Base-by-base conservation (phyloP, 2,888 invertebrate genomes). In the Pandemis corylana region DNA sequence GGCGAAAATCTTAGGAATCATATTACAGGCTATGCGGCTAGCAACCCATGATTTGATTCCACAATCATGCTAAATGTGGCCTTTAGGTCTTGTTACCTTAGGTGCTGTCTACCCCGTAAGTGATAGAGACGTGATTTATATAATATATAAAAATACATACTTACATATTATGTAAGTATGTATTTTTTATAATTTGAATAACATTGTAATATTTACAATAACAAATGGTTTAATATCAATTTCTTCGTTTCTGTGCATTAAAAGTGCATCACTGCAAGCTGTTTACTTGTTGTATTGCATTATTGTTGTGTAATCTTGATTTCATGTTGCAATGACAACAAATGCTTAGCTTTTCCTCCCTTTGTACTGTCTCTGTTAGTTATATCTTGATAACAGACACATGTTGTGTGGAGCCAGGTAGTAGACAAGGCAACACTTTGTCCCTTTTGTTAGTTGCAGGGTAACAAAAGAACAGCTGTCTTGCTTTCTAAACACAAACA, bases 401-500 rank as follows among this genome's bases (percentile, higher is more conserved):
- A 9, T 59, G 12, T 10, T 59, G 28, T 59, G 12, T 28, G 10
- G 28, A 28, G 28, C 28, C 15, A 28, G 28, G 28, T 59, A 59
- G 15, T n/a, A 15, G 12, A 49, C 12, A 36, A 36, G 20, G 10
- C 15, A n/a, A 15, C 15, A n/a, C n/a, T 51, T 51, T 51, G 51
- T n/a, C 20, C 56, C 15, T 59, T 28, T 59, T 59, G 28, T 59
- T 59, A 12, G 53, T 44, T 7, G 44, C 5, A 15, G 12, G 20
- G 10, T 15, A 64, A 64, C 63, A 64, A 64, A 64, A 13, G 64
- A 20, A 20, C 56, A 20, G 0, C 42, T 41, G 68, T 68, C 63
- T 73, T 56, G 64, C 68, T 73, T 73, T 73, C 68, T 73, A 64
- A 49, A 49, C 72, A 68, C 5, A 28, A 15, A 73, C 62, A 73